These are phyloP conservation scores for Gambelia wislizenii DNA, from an alignment of 2,797 vertebrate species.

Conservation along the genomic window DNA sequence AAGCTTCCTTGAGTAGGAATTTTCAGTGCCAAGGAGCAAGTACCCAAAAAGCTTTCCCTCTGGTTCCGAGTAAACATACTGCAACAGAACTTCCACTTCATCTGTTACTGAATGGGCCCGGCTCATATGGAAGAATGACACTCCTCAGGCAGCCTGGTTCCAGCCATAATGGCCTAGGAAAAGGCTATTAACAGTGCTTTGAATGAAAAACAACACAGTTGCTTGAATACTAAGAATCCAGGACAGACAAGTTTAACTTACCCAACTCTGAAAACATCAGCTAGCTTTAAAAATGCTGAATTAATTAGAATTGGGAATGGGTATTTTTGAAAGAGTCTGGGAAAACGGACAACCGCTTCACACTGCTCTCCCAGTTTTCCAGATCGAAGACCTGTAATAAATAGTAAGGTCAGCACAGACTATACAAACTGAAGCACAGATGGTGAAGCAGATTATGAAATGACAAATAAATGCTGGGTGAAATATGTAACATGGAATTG, in stretches of 20 bases:
- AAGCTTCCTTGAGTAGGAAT: not conserved
- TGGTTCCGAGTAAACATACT: not conserved
- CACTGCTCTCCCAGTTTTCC: slow-evolving; percentile 97
- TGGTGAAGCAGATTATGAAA: not conserved
- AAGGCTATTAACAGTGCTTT: not conserved
- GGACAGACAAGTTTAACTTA: slow-evolving; percentile 70
- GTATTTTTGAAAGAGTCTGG: slow-evolving; percentile 97
- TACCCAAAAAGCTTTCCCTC: not conserved
- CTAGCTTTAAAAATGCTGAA: slow-evolving; percentile 95
- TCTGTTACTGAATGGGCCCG: not conserved
- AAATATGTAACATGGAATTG: not conserved
- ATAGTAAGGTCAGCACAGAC: not conserved
- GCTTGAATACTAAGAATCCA: not conserved
- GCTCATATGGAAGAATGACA: not conserved
- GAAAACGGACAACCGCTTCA: slow-evolving; percentile 97
- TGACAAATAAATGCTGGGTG: not conserved
- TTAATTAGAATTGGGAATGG: slow-evolving; percentile 99
- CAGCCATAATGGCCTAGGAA: not conserved
- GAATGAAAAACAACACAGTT: not conserved
- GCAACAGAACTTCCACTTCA: not conserved
- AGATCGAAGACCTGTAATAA: slow-evolving; percentile 87
- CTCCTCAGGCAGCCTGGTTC: too few relatives aligned
- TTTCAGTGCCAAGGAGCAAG: not conserved
- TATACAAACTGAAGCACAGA: rapidly evolving
- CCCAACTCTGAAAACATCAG: slow-evolving; percentile 97